Evolutionary conservation across 2,113 vertebrate species (phyloP).

Genomic region (Neodon shergylaensis): DNA sequence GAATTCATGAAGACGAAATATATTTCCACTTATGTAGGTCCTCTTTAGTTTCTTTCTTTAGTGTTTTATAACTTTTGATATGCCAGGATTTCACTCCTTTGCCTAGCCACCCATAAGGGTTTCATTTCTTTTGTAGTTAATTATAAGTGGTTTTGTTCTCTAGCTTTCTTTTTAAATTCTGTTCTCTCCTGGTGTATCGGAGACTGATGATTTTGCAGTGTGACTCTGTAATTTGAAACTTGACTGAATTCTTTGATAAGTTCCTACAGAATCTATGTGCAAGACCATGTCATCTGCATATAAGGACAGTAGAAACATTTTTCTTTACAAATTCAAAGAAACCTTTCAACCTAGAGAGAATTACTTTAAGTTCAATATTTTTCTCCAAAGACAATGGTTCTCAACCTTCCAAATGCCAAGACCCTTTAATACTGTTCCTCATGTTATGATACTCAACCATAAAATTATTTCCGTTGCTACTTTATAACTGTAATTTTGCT

Average conservation of each 20-base stretch:
- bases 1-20: neutral
- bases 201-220: neutral
- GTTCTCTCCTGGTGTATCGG: neutral
- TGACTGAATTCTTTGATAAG: neutral
- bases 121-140: neutral
- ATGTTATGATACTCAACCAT: neutral
- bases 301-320: neutral
- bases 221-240: neutral
- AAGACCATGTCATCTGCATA: neutral
- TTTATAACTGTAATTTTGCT: neutral
- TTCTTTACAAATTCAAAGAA: neutral
- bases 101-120: neutral
- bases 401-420: neutral
- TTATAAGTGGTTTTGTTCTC: neutral
- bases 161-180: neutral
- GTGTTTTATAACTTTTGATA: neutral
- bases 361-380: slow-evolving; percentile 16
- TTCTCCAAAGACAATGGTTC: neutral
- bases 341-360: neutral
- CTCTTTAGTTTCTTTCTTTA: neutral
- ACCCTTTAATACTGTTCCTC: neutral
- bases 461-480: neutral
- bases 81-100: neutral
- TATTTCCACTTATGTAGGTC: neutral
- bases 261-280: neutral